Evolutionary conservation across 2,797 vertebrate species (phyloP).

Genomic region (Crenuchus spilurus): DNA sequence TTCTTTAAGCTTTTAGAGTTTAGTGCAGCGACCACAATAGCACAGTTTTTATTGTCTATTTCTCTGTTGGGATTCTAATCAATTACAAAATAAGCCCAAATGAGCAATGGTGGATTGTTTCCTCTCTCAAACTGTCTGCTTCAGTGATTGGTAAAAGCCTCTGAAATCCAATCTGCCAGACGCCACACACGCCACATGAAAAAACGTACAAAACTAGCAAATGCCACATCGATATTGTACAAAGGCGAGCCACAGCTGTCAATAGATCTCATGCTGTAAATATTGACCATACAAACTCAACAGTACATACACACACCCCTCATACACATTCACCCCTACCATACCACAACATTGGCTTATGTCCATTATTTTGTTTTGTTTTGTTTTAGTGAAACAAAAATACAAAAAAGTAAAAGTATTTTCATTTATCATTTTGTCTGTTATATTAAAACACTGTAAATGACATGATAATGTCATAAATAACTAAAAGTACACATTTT

Average conservation of each 20-base stretch:
- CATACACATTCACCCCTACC: neutral
- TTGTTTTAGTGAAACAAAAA: neutral
- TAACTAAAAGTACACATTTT: too few species aligned
- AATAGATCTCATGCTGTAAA: neutral
- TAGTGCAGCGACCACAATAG: neutral
- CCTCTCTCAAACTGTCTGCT: neutral
- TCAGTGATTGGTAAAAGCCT: neutral
- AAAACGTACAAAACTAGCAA: neutral
- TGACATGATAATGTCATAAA: too few species aligned
- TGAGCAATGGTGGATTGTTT: neutral
- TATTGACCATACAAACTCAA: constrained; percentile 25
- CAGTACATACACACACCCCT: neutral
- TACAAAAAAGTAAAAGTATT: too few species aligned
- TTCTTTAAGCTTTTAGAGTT: neutral
- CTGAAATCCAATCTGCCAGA: neutral
- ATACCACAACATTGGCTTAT: neutral
- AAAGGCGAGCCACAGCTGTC: neutral
- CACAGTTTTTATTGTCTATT: neutral
- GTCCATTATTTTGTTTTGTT: constrained; percentile 1
- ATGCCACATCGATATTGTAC: constrained; percentile 27
- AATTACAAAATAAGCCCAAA: neutral
- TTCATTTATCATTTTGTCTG: too few species aligned
- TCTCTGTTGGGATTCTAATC: neutral
- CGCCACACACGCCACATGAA: neutral
- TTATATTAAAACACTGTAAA: too few species aligned